Base-by-base conservation (phyloP, 2,113 vertebrate genomes). In the Pituophis catenifer region DNA sequence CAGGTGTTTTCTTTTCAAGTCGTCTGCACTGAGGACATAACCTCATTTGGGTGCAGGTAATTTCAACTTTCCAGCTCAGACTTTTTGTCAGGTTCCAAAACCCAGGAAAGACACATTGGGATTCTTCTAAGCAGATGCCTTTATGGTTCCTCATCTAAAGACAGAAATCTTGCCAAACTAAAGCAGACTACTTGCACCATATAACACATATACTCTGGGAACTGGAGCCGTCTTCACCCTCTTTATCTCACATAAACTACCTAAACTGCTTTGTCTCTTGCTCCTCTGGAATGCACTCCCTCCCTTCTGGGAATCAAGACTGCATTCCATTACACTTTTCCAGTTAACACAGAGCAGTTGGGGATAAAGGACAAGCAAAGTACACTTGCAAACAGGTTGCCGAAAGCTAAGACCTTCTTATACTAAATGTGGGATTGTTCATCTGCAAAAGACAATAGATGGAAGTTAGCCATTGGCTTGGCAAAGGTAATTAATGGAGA, bases 361-460 rank as follows among this genome's bases (percentile, higher is more conserved):
- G 26, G 10, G 59, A 65, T 65, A 11, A 26, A 65, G 26, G 3
- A 29, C 59, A 65, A 65, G 26, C 24, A 65, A 29, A 65, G 10
- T 65, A 29, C 26, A 65, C 59, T 65, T 65, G 26, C 59, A 12
- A 65, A 65, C 26, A 29, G 59, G 11, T 26, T 29, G 2, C 26
- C 10, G 29, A 65, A 65, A 65, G 59, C 59, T 65, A 29, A 87
- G 81, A 90, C 23, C 13, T 88, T 29, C 12, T 13, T 65, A n/a
- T 13, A 10, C 23, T 17, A 87, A 29, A 88, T 91, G 62, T 94
- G 70, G 86, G 94, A 4, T 0, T 93, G 11, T 48, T 59, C 38
- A 89, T 92, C 75, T 10, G 93, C 38, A 33, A 95, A 94, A 95
- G 81, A 65, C 0, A 6, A 95, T 94, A 70, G 55, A 19, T 57